Evolutionary conservation across 2,888 invertebrate species (phyloP).

Genomic region (Celastrina argiolus): DNA sequence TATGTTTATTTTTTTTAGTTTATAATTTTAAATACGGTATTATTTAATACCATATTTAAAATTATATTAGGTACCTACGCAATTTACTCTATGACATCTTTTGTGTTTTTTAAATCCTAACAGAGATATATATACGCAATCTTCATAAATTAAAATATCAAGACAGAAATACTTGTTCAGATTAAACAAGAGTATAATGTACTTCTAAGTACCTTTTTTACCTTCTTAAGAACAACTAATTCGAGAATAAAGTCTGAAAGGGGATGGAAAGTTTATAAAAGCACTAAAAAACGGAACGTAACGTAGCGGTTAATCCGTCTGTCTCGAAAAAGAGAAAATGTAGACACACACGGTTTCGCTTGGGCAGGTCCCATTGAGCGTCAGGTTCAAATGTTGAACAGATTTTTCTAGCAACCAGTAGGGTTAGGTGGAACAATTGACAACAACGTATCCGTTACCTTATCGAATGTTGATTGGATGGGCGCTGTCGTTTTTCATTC

Average conservation of each 20-base stretch:
- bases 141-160: neutral
- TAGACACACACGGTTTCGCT: neutral
- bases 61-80: too few species aligned
- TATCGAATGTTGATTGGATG: too few species aligned
- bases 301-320: slow-evolving; percentile 1
- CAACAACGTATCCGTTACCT: too few species aligned
- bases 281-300: neutral
- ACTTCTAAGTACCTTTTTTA: neutral
- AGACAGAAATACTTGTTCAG: neutral
- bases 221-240: neutral
- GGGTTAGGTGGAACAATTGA: too few species aligned
- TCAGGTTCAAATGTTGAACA: neutral
- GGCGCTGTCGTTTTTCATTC: too few species aligned
- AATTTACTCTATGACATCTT: too few species aligned
- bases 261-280: neutral
- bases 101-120: too few species aligned
- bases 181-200: neutral
- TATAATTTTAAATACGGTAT: too few species aligned
- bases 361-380: neutral
- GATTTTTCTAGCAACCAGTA: neutral
- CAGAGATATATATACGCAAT: too few species aligned
- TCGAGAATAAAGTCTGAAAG: neutral
- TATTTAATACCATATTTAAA: too few species aligned
- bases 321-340: neutral
- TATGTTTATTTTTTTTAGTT: too few species aligned